Evolutionary conservation across 1,140 invertebrate species (phyloP).

Genomic region (Zaprionus africanus): DNA sequence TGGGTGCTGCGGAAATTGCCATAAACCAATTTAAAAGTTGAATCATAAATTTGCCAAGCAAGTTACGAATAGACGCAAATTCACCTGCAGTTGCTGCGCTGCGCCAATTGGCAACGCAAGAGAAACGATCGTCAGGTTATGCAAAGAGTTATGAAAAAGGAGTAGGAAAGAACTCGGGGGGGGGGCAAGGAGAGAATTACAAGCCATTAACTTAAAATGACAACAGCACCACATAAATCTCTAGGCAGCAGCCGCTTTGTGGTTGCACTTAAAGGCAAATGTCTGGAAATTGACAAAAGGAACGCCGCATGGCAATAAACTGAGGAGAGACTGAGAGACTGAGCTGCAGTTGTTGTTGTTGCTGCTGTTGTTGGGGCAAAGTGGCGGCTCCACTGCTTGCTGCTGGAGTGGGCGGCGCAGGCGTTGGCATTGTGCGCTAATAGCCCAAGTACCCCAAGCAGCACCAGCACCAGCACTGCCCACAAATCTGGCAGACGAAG

Average conservation of each 20-base stretch:
- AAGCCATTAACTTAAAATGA: slow-evolving; percentile 78
- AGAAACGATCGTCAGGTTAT: slow-evolving; percentile 39
- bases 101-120: slow-evolving; percentile 32
- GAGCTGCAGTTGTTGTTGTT: not conserved
- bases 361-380: slow-evolving; percentile 15
- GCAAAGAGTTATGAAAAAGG: slow-evolving; percentile 50
- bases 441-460: slow-evolving; percentile 54
- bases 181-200: slow-evolving; percentile 45
- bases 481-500: slow-evolving; percentile 40
- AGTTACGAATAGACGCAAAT: slow-evolving; percentile 46
- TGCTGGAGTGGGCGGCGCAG: slow-evolving; percentile 37
- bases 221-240: slow-evolving; percentile 76
- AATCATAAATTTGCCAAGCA: slow-evolving; percentile 58
- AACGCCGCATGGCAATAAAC: slow-evolving; percentile 47
- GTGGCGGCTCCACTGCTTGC: slow-evolving; percentile 9
- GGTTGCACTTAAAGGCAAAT: slow-evolving; percentile 63
- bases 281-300: slow-evolving; percentile 73
- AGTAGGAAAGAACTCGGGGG: slow-evolving; percentile 5
- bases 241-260: slow-evolving; percentile 49
- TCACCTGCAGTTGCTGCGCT: slow-evolving; percentile 59
- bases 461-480: slow-evolving; percentile 32
- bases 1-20: slow-evolving; percentile 57
- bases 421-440: slow-evolving; percentile 59
- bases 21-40: slow-evolving; percentile 74
- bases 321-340: slow-evolving; percentile 9